Percentiles rank a stretch among this genome's conserved stretches.
Evolutionary conservation across 2,113 vertebrate species (phyloP).

Genomic region (Coracopsis vasa): DNA sequence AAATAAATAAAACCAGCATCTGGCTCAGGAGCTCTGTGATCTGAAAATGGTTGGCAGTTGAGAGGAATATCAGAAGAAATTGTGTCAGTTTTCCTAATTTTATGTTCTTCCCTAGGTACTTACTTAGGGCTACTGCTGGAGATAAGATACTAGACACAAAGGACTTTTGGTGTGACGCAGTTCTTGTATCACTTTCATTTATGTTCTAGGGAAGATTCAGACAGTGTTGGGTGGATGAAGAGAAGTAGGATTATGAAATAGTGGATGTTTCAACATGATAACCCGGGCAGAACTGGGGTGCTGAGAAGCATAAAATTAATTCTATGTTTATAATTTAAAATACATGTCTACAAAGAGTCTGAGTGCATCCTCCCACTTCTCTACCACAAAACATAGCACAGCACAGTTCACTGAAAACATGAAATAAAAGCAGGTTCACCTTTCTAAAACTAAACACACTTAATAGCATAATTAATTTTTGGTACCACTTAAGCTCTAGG

Average conservation of each 20-base stretch:
- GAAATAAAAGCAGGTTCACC: background rate
- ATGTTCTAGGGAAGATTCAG: background rate
- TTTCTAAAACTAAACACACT: background rate
- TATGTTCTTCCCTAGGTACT: background rate
- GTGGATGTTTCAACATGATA: background rate
- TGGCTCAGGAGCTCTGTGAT: background rate
- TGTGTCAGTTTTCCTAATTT: background rate
- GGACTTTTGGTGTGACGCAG: background rate
- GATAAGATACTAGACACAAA: background rate
- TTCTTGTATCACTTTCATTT: background rate
- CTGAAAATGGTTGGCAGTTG: background rate
- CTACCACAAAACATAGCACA: background rate
- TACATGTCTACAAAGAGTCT: background rate
- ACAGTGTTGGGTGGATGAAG: background rate
- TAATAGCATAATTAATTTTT: background rate
- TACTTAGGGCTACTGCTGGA: background rate
- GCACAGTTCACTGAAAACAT: background rate
- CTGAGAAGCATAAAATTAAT: background rate
- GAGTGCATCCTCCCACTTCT: background rate
- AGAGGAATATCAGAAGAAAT: background rate
- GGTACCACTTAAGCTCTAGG: background rate
- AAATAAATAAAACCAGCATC: background rate
- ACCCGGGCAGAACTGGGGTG: background rate
- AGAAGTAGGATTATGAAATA: background rate
- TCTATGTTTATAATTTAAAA: background rate